Percentiles rank a stretch among this genome's conserved stretches.
Evolutionary conservation across 2,888 invertebrate genomes (phyloP).

Genomic region (Drosophila borealis): DNA sequence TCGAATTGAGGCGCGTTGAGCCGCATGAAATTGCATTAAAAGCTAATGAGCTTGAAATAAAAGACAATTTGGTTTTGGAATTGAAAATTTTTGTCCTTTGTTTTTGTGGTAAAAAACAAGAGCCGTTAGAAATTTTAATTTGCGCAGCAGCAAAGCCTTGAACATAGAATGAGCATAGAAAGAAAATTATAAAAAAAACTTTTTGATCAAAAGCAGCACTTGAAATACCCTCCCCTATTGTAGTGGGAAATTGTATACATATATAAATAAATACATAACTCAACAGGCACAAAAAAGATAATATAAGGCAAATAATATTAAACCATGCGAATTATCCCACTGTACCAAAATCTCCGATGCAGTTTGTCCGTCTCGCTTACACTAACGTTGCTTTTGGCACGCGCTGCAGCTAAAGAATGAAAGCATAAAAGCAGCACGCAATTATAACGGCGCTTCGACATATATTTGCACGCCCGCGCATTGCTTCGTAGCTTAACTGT

Average conservation of each 20-base stretch:
- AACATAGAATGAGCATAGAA: slow-evolving; percentile 12
- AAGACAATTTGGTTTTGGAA: slow-evolving; percentile 76
- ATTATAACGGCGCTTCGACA: slow-evolving; percentile 3
- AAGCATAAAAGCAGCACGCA: neutral
- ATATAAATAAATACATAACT: neutral
- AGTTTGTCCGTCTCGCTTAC: neutral
- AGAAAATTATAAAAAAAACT: slow-evolving; percentile 12
- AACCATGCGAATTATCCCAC: neutral
- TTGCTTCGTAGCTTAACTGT: neutral
- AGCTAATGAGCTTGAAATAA: slow-evolving; percentile 78
- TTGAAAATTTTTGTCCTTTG: slow-evolving; percentile 49
- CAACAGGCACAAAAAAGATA: too few species aligned
- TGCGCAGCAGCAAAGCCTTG: slow-evolving; percentile 19
- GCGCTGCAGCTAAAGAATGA: neutral
- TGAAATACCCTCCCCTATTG: slow-evolving; percentile 9
- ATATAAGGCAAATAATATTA: too few species aligned
- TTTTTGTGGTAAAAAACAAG: slow-evolving; percentile 28
- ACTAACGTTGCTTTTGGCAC: too few species aligned
- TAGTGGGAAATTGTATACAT: neutral
- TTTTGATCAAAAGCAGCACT: neutral
- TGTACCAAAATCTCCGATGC: neutral
- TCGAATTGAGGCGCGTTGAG: slow-evolving; percentile 71
- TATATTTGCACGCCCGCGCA: neutral
- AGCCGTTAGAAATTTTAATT: slow-evolving; percentile 53
- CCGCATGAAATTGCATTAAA: slow-evolving; percentile 79